Base-by-base conservation (phyloP, 2,113 vertebrate genomes). In the Pluvianellus socialis region DNA sequence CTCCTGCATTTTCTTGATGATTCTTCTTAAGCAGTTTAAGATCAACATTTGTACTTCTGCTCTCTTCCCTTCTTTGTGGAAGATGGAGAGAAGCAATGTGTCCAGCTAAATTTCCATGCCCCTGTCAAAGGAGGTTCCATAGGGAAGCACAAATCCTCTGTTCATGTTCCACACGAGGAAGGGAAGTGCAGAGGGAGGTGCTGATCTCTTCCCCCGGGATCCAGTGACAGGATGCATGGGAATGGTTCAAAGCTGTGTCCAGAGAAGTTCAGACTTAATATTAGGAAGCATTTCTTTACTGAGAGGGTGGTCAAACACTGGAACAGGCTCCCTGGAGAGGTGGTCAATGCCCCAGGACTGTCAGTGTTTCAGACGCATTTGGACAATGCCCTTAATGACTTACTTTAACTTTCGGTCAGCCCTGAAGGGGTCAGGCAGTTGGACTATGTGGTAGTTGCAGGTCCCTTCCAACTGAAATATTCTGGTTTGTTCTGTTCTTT, bases 281-380 rank as follows among this genome's bases (percentile, higher is more conserved):
- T 61, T 1, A 35, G 21, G 42, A 86, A 75, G 32, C 7, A 13
- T 72, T 40, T 89, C 32, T n/a, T 72, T 61, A n/a, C 14, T 0
- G 3, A 38, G 21, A 63, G 4, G 7, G 3, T 44, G 44, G 22
- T 55, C 38, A 76, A 59, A 17, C 53, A 15, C 8, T 62, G 33
- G 10, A 56, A 32, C 6, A 50, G 22, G 42, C 49, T 56, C 70
- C 30, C 30, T 70, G 10, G n/a, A 35, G 47, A 62, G 24, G 6
- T 23, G 6, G 12, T 55, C 1, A 0, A 0, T 71, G 32, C 17
- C 19, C 8, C 18, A 35, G 17, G 30, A 13, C 32, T 55, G 38
- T 55, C 53, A 13, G 30, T 90, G 56, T 66, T 38, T 7, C 17
- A 52, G 35, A 32, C 6, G 47, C 18, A n/a, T 40, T 82, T 58